Evolutionary conservation across 1,140 invertebrate genomes (phyloP).

Genomic region (Chironomus striatipennis): DNA sequence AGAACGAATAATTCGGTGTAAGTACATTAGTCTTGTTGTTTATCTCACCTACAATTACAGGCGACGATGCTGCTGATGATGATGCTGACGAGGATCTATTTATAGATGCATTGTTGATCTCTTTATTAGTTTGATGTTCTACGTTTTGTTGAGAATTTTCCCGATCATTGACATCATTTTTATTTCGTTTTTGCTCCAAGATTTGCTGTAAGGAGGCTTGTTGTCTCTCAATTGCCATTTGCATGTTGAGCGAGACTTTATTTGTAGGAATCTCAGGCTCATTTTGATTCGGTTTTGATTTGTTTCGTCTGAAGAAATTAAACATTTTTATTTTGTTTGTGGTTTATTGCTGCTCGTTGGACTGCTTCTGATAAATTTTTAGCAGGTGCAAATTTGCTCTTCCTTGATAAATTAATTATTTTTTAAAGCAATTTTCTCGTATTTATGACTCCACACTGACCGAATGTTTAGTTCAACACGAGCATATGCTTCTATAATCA

Average conservation of each 20-base stretch:
- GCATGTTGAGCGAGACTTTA: conserved; percentile 8
- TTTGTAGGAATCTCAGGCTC: not conserved
- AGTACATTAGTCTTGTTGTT: conserved; percentile 13
- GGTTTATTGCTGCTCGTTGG: not conserved
- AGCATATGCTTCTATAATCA: no score
- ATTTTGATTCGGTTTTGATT: not conserved
- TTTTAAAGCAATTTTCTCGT: no score
- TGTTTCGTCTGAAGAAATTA: conserved; percentile 15
- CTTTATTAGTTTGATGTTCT: not conserved
- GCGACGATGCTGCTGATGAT: not conserved
- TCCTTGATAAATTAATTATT: no score
- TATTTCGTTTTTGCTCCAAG: conserved; percentile 8
- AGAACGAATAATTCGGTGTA: not conserved
- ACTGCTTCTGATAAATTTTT: not conserved
- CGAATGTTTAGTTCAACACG: no score
- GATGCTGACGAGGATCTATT: not conserved
- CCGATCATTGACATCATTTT: conserved; percentile 11
- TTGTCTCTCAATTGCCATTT: conserved; percentile 5
- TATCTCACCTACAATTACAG: not conserved
- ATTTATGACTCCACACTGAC: no score
- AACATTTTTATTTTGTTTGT: conserved; percentile 20
- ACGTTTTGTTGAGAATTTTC: not conserved
- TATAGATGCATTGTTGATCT: not conserved
- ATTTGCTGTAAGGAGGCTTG: not conserved
- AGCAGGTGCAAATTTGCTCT: not conserved